phyloP scores from a whole-genome alignment of 2,888 invertebrate species.

The Meteorus colon region DNA sequence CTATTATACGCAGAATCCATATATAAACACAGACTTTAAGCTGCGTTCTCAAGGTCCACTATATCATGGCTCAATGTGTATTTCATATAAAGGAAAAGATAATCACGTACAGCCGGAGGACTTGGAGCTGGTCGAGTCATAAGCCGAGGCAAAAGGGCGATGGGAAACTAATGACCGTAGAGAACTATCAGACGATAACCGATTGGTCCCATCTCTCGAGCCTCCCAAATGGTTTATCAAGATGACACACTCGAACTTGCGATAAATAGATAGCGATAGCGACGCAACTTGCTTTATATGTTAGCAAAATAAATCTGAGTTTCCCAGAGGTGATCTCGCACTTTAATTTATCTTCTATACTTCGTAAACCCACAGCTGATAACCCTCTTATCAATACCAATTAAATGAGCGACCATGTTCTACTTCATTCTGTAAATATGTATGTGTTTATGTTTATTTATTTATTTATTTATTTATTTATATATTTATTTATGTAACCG shows the following conservation, averaged over 20 bases:
- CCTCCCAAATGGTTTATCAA: constrained; percentile 21
- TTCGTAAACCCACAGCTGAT: constrained; percentile 6
- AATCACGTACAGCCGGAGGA: constrained; percentile 7
- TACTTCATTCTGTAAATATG: not conserved
- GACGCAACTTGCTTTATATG: not conserved
- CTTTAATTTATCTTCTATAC: constrained; percentile 1
- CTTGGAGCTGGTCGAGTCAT: not conserved
- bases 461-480: not conserved
- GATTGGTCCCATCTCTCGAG: constrained; percentile 8
- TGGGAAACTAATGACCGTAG: not conserved
- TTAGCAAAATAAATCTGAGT: not conserved
- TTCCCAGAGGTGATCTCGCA: not conserved
- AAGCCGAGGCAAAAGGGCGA: not conserved
- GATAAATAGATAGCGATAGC: constrained; percentile 16
- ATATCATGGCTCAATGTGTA: too few relatives aligned
- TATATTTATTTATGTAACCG: not conserved
- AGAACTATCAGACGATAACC: constrained; percentile 11
- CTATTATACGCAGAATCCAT: not conserved
- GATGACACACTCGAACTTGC: constrained; percentile 8
- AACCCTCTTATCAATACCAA: not conserved
- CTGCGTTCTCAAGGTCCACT: too few relatives aligned
- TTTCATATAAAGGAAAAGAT: not conserved
- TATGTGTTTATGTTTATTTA: not conserved
- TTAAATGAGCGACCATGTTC: not conserved
- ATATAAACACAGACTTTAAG: not conserved